A percentile compares a stretch with the other conserved stretches of the same genome.
These are phyloP conservation scores for Tragelaphus imberbis DNA, from an alignment of 2,113 vertebrate genomes.

Conservation along the genomic window DNA sequence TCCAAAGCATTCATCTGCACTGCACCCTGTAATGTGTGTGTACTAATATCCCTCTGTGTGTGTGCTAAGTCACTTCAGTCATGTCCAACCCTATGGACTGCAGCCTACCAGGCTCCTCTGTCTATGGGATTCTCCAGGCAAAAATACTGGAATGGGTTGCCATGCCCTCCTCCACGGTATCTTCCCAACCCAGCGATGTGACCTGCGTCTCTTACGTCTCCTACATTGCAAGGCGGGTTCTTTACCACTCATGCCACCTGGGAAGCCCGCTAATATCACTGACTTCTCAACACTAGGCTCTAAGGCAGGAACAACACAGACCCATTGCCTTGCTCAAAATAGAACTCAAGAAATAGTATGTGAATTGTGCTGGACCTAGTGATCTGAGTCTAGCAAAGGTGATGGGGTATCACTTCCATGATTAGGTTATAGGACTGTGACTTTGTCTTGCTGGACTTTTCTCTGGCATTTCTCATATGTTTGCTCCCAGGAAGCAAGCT, in stretches of 20 bases:
- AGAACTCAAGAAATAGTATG: not conserved
- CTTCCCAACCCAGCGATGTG: not conserved
- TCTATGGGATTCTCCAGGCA: not conserved
- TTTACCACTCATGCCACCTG: not conserved
- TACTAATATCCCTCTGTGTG: not conserved
- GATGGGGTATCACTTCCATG: not conserved
- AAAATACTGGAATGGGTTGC: not conserved
- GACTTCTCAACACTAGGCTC: not conserved
- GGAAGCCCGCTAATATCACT: not conserved
- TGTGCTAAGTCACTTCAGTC: not conserved
- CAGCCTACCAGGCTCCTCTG: not conserved
- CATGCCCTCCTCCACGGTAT: not conserved
- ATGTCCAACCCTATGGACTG: not conserved
- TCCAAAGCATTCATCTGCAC: not conserved
- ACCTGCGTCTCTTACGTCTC: not conserved
- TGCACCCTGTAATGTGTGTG: not conserved
- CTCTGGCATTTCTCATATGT: not conserved
- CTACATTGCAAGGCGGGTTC: not conserved
- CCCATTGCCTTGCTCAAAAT: not conserved
- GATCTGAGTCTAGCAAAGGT: not conserved
- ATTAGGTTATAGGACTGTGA: not conserved
- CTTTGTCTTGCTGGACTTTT: not conserved
- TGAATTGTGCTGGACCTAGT: not conserved
- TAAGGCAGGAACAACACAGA: not conserved
- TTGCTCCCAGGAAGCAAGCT: not conserved